A percentile compares a stretch with the other conserved stretches of the same genome.
Evolutionary conservation across 1,140 invertebrate species (phyloP).

Genomic region (Drosophila littoralis): DNA sequence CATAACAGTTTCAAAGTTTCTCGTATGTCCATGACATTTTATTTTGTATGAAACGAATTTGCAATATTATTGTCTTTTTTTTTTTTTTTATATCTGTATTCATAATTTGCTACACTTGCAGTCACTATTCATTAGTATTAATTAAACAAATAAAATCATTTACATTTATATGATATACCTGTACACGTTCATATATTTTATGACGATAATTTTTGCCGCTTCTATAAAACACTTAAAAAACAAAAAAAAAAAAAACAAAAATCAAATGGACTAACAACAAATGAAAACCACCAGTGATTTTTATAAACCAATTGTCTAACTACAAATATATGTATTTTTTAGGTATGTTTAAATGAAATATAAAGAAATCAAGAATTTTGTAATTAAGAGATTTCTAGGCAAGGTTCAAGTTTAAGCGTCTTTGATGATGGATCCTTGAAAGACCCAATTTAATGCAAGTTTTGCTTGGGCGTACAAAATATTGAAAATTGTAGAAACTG

Average conservation of each 20-base stretch:
- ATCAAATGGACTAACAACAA: slow-evolving; percentile 64
- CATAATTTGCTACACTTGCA: slow-evolving; percentile 50
- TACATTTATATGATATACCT: slow-evolving; percentile 42
- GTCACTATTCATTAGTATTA: slow-evolving; percentile 75
- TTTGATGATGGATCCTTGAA: slow-evolving; percentile 17
- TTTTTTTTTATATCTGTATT: slow-evolving; percentile 35
- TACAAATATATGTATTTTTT: slow-evolving; percentile 28
- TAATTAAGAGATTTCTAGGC: slow-evolving; percentile 23
- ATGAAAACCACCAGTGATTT: slow-evolving; percentile 76
- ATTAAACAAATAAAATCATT: slow-evolving; percentile 45
- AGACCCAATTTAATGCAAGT: slow-evolving; percentile 2
- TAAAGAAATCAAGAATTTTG: slow-evolving; percentile 18
- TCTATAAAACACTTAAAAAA: slow-evolving; percentile 53
- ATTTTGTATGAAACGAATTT: slow-evolving; percentile 50
- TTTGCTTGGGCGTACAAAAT: slow-evolving; percentile 22
- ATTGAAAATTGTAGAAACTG: slow-evolving; percentile 5
- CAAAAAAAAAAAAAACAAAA: too few relatives aligned
- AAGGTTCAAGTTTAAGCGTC: slow-evolving; percentile 29
- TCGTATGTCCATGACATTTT: slow-evolving; percentile 40
- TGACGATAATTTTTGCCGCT: slow-evolving; percentile 62
- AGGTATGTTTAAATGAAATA: slow-evolving; percentile 38
- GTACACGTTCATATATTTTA: slow-evolving; percentile 53
- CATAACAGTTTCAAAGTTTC: slow-evolving; percentile 2
- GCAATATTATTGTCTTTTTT: slow-evolving; percentile 44
- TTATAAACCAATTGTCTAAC: slow-evolving; percentile 74